phyloP scores from a whole-genome alignment of 2,797 vertebrate species.

The Ctenosaura bakeri region DNA sequence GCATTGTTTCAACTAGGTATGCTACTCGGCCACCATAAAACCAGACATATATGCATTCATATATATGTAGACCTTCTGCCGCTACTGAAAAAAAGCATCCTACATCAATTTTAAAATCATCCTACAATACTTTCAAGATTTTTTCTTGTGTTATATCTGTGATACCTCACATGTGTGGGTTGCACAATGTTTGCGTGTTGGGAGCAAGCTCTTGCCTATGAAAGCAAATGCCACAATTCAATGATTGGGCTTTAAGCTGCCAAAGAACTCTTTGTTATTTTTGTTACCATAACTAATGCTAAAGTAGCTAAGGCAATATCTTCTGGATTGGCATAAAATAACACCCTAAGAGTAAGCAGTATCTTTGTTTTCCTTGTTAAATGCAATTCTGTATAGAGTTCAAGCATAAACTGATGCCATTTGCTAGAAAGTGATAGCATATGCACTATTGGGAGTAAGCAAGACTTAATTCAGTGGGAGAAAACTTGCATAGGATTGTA shows the following conservation, averaged over 20 bases:
- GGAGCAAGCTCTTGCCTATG: background rate
- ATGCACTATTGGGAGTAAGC: background rate
- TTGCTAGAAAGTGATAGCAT: background rate
- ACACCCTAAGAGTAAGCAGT: background rate
- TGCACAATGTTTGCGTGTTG: background rate
- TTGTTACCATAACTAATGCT: background rate
- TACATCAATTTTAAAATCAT: background rate
- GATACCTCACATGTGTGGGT: background rate
- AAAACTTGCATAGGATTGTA: background rate
- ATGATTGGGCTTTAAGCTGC: background rate
- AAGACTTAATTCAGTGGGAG: background rate
- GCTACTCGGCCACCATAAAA: background rate
- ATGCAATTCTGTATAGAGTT: background rate
- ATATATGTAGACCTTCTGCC: background rate
- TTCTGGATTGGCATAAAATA: background rate
- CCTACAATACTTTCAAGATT: background rate
- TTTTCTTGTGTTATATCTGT: background rate
- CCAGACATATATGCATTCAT: background rate
- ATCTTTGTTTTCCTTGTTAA: background rate
- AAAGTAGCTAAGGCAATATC: background rate
- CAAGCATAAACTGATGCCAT: background rate
- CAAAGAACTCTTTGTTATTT: background rate
- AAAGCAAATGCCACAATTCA: background rate
- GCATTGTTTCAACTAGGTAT: background rate
- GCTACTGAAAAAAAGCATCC: background rate